A percentile compares a stretch with the other conserved stretches of the same genome.
Evolutionary conservation across 2,797 vertebrate genomes (phyloP).

Genomic region (Onychomys torridus): DNA sequence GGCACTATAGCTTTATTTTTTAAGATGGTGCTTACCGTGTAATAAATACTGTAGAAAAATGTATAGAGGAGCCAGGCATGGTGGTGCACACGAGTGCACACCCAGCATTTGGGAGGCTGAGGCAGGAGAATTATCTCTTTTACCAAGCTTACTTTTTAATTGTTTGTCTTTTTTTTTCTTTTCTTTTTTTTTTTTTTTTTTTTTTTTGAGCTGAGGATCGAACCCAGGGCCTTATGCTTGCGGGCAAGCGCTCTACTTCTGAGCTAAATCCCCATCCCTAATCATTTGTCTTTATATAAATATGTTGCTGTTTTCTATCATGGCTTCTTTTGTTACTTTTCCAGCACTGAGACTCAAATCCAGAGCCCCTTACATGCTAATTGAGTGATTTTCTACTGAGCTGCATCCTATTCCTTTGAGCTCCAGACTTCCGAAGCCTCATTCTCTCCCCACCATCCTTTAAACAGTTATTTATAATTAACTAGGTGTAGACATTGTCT

Average conservation of each 20-base stretch:
- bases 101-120: neutral
- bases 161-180: neutral
- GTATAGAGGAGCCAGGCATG: neutral
- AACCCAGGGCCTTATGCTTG: no score
- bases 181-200: no score
- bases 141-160: constrained; percentile 42
- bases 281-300: neutral
- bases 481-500: neutral
- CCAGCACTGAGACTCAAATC: neutral
- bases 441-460: neutral
- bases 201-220: no score
- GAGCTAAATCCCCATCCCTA: no score
- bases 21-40: neutral
- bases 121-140: neutral
- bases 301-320: constrained; percentile 9
- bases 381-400: neutral
- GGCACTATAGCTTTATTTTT: constrained; percentile 27
- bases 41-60: constrained; percentile 7
- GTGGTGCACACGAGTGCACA: neutral
- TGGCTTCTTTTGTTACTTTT: neutral
- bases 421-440: neutral
- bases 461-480: constrained; percentile 34
- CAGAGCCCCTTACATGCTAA: neutral
- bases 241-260: no score
- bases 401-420: neutral